Evolutionary conservation across 2,888 invertebrate genomes (phyloP).

Genomic region (Theretra japonica): DNA sequence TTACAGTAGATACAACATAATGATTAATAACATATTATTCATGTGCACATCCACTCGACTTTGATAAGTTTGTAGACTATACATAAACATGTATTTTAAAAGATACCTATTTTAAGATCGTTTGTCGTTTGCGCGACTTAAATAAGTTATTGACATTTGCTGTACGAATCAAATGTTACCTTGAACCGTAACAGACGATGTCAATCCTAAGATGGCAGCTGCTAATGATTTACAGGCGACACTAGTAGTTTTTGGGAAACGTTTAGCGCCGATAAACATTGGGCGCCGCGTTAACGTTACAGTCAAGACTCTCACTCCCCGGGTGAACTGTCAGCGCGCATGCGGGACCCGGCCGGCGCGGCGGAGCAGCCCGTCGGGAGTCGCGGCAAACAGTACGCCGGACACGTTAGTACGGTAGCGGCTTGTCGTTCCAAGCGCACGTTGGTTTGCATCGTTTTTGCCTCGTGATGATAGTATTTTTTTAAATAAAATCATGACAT

Average conservation of each 20-base stretch:
- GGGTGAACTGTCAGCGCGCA: neutral
- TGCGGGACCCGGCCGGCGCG: neutral
- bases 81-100: neutral
- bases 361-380: neutral
- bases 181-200: neutral
- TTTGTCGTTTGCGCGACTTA: neutral
- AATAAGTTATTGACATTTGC: neutral
- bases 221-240: neutral
- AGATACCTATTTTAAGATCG: neutral
- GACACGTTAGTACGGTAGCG: neutral
- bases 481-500: constrained; percentile 18
- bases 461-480: constrained; percentile 12
- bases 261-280: constrained; percentile 10
- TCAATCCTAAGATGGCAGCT: neutral
- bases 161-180: constrained; percentile 1
- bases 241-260: neutral
- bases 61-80: constrained; percentile 2
- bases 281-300: constrained; percentile 14
- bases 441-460: neutral
- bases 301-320: neutral
- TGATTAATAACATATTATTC: neutral
- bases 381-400: neutral
- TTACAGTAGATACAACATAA: neutral
- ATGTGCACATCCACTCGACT: constrained; percentile 5
- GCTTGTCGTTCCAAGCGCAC: neutral